Evolutionary conservation across 1,140 invertebrate species (phyloP), one percentile per base, ranked within the genome.

Genomic region (Procambarus virginalis): DNA sequence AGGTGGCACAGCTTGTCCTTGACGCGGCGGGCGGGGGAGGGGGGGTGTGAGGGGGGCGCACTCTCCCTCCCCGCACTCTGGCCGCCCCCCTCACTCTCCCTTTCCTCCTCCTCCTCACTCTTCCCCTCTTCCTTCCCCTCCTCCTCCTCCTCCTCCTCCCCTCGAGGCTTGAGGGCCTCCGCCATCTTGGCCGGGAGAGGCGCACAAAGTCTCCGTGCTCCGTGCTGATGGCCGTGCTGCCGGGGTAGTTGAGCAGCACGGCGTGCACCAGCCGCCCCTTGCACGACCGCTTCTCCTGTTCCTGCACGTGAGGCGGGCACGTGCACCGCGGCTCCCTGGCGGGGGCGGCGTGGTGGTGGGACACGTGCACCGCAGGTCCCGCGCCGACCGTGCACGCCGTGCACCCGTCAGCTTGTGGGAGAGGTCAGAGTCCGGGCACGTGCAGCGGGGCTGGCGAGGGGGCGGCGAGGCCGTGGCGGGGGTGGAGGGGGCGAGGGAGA

Each of bases 191-290:
- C 76, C 34, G 84, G 81, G 88, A 89, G 45, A 89, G 88, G 75
- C 81, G 49, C 12, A 89, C 88, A 34, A 89, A 89, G 82, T 89
- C 88, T 34, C 88, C 88, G 48, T 89, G 88, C 45, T 89, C 81
- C 22, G 88, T 89, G 76, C 88, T 89, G 58, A 89, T 89, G 75
- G 88, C 88, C 12, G 88, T 89, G 73, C 60, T 89, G 73, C 88
- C 88, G 17, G 88, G 88, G 60, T 77, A 84, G 82, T 89, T 89
- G 22, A 89, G 82, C 10, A 89, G 55, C n/a, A 89, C 88, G 4
- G 88, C 88, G 58, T 89, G 88, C 6, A 89, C 88, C 81, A 84
- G 34, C 3, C 81, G 17, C 4, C 79, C 82, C 82, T 89, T 89
- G 46, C 81, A 84, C 2, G 88, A 76, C n/a, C 73, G 58, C 34